Base-by-base conservation (phyloP, 2,113 vertebrate genomes). In the Mellivora capensis region DNA sequence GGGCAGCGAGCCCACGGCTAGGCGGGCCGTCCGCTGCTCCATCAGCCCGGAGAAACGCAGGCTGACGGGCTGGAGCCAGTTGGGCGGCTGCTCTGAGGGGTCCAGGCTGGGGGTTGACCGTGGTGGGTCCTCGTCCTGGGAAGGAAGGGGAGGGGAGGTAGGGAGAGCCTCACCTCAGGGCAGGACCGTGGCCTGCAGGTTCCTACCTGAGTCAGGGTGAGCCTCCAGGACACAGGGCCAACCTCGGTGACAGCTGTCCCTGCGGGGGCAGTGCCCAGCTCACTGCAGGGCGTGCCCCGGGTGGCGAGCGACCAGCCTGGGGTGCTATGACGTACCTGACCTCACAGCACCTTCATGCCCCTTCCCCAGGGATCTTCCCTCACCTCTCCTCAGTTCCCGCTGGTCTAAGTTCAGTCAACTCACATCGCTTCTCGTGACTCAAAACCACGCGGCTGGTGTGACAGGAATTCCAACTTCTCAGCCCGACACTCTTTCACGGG, bases 101-200 rank as follows among this genome's bases (percentile, higher is more conserved):
- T 49, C 42, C 72, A 25, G 39, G 29, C 15, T 61, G 14, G 4
- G 34, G 42, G 21, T 15, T 0, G 13, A 17, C 14, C 1, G 0
- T 7, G 1, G 3, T 29, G 34, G 14, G 7, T 29, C 5, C 18
- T 11, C 3, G 67, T 15, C 29, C 9, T 0, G 0, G 29, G 3
- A 20, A 7, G 14, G 21, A 42, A 4, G 3, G 64, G n/a, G 20
- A 39, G 37, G n/a, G n/a, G 69, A 13, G 20, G 62, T 1, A 15
- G 29, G 62, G 62, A 31, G 62, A 72, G 69, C 10, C 37, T 11
- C n/a, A 21, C 37, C 37, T 20, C 18, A 4, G 10, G 29, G 47
- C 59, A 27, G 1, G 7, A 18, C 42, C 1, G 6, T 23, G 11
- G 20, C 37, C 17, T 1, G 37, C 54, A 7, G 23, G 42, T 37